Evolutionary conservation across 2,797 vertebrate genomes (phyloP), one percentile per base, ranked within the genome.

Genomic region (Aeoliscus strigatus): DNA sequence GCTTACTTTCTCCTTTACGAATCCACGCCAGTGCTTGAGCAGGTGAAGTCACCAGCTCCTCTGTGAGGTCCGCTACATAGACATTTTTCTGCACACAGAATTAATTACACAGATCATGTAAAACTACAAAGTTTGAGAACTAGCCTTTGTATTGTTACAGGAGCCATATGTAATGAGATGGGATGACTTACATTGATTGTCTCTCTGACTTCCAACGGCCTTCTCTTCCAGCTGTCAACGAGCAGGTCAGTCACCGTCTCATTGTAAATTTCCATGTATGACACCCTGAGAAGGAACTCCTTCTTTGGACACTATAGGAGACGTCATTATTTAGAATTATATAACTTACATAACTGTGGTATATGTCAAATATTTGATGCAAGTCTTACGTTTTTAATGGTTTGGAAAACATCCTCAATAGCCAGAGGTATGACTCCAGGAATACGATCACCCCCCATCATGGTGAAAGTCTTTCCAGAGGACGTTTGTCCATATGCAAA

Each of bases 221-320:
- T 96, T 73, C 91, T 89, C 76, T 94, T 96, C 70, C 90, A 88
- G 34, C 70, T 91, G 45, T 91, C 91, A 18, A 93, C 93, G 4
- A 99, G 90, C 54, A 98, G 78, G 56, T 99, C 96, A 0, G 90
- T 92, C 31, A 99, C 91, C 0, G 92, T 96, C 69, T 99, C 96
- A 9, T 98, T 99, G 74, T 99, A 97, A 73, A 99, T 98, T 60
- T 99, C 96, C 94, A 99, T 94, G 52, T 99, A 98, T 6, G 94
- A 98, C 37, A 98, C 93, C 1, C 96, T 81, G 24, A 99, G 80
- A 10, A 99, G 90, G 67, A 98, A 99, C 73, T 98, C 94, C 54
- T 95, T 93, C 7, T 91, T 88, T 4, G 92, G 91, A 84, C 80
- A 89, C 95, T 99, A 58, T 59, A 67, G 49, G 1, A 43, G 7